These are phyloP conservation scores for Dorcus parallelipipedus DNA, from an alignment of 2,888 invertebrate species.

Conservation along the genomic window DNA sequence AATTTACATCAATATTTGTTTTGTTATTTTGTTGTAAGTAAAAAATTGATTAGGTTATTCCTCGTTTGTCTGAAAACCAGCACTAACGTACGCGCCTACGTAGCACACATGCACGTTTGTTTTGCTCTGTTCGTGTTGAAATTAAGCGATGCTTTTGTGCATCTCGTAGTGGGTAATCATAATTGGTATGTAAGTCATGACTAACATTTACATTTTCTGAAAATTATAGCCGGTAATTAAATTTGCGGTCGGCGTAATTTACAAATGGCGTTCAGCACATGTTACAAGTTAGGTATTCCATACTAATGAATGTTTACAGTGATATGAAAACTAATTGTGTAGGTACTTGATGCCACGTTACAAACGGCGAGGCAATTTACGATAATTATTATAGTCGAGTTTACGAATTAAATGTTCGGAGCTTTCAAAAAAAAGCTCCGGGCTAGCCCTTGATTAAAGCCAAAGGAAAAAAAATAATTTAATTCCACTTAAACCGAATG, in stretches of 20 bases:
- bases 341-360: background rate
- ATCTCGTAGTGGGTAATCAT: slow-evolving; percentile 10
- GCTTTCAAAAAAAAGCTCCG: background rate
- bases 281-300: slow-evolving; percentile 7
- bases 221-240: slow-evolving; percentile 10
- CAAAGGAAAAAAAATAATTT: slow-evolving; percentile 17
- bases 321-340: slow-evolving; percentile 11
- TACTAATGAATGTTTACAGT: slow-evolving; percentile 13
- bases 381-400: too few relatives aligned
- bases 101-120: too few relatives aligned
- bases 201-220: slow-evolving; percentile 12
- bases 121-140: background rate
- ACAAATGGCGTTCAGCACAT: slow-evolving; percentile 8
- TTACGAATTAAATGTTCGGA: background rate
- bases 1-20: too few relatives aligned
- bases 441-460: slow-evolving; percentile 6
- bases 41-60: too few relatives aligned
- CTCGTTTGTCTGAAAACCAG: too few relatives aligned
- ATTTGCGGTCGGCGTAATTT: slow-evolving; percentile 10
- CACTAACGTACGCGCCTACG: too few relatives aligned
- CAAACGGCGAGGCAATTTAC: background rate
- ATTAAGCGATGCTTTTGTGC: background rate
- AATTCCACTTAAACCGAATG: slow-evolving; percentile 13
- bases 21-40: too few relatives aligned
- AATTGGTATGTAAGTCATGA: slow-evolving; percentile 14